Conservation (phyloP, 35 echinoderm and acorn worm species). For the Lytechinus pictus region DNA sequence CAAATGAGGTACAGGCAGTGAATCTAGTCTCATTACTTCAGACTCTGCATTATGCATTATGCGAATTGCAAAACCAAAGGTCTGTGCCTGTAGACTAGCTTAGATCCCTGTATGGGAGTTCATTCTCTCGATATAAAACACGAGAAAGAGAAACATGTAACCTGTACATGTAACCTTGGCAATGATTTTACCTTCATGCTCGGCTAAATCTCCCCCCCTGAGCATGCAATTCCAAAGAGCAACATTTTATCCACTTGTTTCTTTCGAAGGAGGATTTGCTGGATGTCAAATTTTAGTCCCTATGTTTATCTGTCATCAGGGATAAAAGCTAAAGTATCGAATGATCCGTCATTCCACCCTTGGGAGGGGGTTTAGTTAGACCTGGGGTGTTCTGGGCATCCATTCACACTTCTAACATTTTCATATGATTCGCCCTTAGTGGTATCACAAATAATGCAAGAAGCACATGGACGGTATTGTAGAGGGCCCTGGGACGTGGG, state of each 20-base stretch:
- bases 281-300: background rate
- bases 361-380: background rate
- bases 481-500: no score
- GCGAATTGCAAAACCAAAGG: no score
- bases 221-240: background rate
- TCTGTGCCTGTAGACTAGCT: no score
- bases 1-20: no score
- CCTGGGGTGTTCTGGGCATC: background rate
- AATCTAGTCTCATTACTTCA: no score
- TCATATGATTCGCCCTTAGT: no score
- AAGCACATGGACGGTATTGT: no score
- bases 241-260: background rate
- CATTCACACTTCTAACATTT: background rate
- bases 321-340: background rate
- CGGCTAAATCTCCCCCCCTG: background rate
- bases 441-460: no score
- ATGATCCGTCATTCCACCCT: background rate
- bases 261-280: background rate
- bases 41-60: no score
- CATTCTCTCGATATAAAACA: background rate
- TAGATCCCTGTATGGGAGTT: no score
- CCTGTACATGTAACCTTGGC: background rate
- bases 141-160: background rate
- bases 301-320: background rate
- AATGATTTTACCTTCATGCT: background rate